Percentiles rank a stretch among this genome's conserved stretches.
These are phyloP conservation scores for Caiman crocodilus DNA, from an alignment of 2,797 vertebrate species.

Conservation along the genomic window DNA sequence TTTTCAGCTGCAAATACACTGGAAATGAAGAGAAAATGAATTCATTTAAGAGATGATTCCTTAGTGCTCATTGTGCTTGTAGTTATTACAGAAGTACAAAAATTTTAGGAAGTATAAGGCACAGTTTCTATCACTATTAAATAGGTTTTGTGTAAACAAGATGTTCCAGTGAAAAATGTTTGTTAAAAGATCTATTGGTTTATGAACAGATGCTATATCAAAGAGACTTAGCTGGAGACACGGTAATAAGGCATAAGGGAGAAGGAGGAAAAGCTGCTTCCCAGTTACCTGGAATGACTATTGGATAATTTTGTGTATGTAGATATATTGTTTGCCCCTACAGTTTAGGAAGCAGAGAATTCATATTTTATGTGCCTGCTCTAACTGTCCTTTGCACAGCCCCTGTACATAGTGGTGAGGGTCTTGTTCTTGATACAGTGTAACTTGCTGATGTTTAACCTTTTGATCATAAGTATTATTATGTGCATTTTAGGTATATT, in stretches of 20 bases:
- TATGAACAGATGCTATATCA: background rate
- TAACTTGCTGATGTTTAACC: background rate
- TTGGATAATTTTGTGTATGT: background rate
- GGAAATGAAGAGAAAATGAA: background rate
- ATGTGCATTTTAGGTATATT: background rate
- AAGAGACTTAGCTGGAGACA: background rate
- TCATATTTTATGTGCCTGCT: background rate
- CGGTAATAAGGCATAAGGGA: background rate
- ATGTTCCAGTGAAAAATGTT: rapidly evolving
- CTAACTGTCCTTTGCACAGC: no score
- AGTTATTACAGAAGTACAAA: background rate
- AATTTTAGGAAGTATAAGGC: background rate
- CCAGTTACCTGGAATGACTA: background rate
- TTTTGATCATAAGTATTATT: background rate
- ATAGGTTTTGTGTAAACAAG: background rate
- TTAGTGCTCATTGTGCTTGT: background rate
- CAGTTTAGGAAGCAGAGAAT: background rate
- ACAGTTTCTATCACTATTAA: background rate
- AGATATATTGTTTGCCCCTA: background rate
- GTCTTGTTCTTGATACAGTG: background rate
- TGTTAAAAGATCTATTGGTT: background rate
- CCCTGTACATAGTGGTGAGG: background rate
- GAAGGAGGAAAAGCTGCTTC: background rate
- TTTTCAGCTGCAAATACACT: rapidly evolving
- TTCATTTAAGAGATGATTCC: background rate